A percentile compares a stretch with the other conserved stretches of the same genome.
These are phyloP conservation scores for Drosophila micromelanica DNA, from an alignment of 1,140 invertebrate genomes.

Conservation along the genomic window DNA sequence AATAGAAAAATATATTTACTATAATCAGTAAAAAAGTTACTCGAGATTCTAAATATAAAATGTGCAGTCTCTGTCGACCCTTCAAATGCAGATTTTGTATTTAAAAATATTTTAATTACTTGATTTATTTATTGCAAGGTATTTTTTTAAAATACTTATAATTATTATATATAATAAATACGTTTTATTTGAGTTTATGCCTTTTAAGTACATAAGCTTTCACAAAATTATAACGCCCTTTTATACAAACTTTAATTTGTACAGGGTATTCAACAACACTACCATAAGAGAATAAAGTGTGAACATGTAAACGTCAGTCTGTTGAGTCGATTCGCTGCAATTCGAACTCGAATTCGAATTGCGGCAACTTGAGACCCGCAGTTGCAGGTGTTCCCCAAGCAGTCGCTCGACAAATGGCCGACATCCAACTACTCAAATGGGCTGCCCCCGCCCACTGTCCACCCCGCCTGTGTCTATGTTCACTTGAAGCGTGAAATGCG, in stretches of 20 bases:
- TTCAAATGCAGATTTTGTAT: no score
- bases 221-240: no score
- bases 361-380: slow-evolving; percentile 30
- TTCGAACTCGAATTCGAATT: slow-evolving; percentile 14
- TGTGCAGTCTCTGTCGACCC: no score
- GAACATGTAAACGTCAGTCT: slow-evolving; percentile 66
- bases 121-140: no score
- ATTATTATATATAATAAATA: no score
- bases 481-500: slow-evolving; percentile 52
- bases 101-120: no score
- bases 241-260: background rate
- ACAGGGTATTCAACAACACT: slow-evolving; percentile 12
- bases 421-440: slow-evolving; percentile 4
- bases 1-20: no score
- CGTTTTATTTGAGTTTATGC: background rate
- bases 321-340: slow-evolving; percentile 38
- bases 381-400: slow-evolving; percentile 66
- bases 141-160: no score
- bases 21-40: no score
- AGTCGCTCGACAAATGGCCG: slow-evolving; percentile 16
- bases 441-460: background rate
- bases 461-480: background rate
- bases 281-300: slow-evolving; percentile 44
- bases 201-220: background rate
- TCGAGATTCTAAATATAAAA: no score